Evolutionary conservation across 2,888 invertebrate genomes (phyloP).

Genomic region (Osedax frankpressi): DNA sequence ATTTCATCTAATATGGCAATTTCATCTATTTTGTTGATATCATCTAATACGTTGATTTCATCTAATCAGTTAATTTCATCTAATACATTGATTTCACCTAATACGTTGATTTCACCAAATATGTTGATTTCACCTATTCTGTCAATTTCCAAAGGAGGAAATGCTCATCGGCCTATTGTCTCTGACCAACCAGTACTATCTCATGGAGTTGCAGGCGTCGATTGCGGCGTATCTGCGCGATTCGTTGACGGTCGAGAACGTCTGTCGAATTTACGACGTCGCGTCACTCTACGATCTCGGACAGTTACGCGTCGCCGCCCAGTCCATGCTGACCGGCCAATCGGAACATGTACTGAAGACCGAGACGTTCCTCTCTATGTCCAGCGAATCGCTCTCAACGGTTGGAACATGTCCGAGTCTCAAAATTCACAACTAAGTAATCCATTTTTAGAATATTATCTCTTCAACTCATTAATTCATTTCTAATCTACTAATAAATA

Average conservation of each 20-base stretch:
- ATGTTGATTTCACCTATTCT: constrained; percentile 9
- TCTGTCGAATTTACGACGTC: constrained; percentile 85
- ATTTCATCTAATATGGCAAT: no score
- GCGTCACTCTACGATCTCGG: constrained; percentile 59
- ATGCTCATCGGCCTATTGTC: constrained; percentile 57
- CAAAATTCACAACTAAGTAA: no score
- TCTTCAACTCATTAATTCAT: no score
- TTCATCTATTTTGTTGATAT: no score
- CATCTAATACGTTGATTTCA: no score
- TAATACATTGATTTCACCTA: not conserved
- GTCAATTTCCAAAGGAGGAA: constrained; percentile 41
- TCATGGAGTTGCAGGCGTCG: constrained; percentile 74
- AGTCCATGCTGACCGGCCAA: constrained; percentile 76
- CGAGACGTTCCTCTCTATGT: constrained; percentile 69
- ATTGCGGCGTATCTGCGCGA: constrained; percentile 84
- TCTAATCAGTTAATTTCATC: no score
- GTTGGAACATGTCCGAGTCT: no score
- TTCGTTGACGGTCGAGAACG: constrained; percentile 72
- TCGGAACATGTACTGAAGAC: constrained; percentile 71
- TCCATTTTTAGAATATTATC: no score
- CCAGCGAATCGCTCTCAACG: constrained; percentile 53
- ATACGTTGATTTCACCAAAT: no score
- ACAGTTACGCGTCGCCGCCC: constrained; percentile 62
- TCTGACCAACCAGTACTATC: constrained; percentile 88
- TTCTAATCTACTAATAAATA: no score